Percentiles rank a stretch among this genome's conserved stretches.
phyloP scores from a whole-genome alignment of 2,113 vertebrate species.

The Ceyx melanurus region DNA sequence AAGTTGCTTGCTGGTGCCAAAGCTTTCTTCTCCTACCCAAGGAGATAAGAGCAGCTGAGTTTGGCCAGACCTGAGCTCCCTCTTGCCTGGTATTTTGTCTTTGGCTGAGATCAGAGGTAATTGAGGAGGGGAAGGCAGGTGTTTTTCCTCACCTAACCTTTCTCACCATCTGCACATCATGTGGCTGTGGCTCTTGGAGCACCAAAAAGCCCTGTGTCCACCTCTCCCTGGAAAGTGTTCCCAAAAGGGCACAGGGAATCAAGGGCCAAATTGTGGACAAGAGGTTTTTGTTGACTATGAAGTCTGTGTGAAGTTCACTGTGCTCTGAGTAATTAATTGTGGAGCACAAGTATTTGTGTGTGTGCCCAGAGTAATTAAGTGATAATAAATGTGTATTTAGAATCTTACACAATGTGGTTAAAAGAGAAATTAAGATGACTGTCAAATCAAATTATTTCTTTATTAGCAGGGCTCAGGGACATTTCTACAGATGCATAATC shows the following conservation, averaged over 20 bases:
- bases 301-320: not conserved
- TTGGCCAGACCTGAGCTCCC: not conserved
- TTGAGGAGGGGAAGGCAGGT: not conserved
- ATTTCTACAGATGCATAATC: constrained; percentile 25
- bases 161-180: rapidly evolving
- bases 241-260: not conserved
- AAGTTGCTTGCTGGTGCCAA: not conserved
- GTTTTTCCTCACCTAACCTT: not conserved
- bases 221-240: not conserved
- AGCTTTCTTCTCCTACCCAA: constrained; percentile 34
- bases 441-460: constrained; percentile 61
- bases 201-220: not conserved
- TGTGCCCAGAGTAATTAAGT: constrained; percentile 31
- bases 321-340: constrained; percentile 31
- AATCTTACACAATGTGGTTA: not conserved
- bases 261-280: not conserved
- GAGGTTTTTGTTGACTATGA: not conserved
- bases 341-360: not conserved
- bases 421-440: constrained; percentile 55
- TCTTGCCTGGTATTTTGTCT: not conserved
- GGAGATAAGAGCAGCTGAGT: constrained; percentile 32
- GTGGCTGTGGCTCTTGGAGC: rapidly evolving
- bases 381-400: constrained; percentile 36
- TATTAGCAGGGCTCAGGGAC: constrained; percentile 38
- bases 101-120: not conserved